Conservation (phyloP, 2,888 invertebrate genomes). For the Epistrophe grossulariae region DNA sequence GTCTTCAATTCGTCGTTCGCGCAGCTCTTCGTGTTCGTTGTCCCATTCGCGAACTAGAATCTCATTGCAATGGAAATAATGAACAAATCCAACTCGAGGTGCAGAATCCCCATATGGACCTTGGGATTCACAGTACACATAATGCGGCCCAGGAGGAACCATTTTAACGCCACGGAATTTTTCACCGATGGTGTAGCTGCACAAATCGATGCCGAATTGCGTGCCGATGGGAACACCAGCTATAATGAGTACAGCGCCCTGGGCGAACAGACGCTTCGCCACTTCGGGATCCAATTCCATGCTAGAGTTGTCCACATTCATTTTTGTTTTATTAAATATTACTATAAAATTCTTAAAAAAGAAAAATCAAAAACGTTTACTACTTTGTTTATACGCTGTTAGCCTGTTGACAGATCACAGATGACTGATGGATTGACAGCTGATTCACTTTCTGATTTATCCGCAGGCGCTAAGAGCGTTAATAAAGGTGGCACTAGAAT, state of each 20-base stretch:
- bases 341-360: neutral
- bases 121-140: constrained; percentile 90
- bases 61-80: constrained; percentile 92
- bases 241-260: constrained; percentile 93
- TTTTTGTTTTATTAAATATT: constrained; percentile 8
- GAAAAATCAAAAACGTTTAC: neutral
- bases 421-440: neutral
- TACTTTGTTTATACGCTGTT: constrained; percentile 29
- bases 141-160: constrained; percentile 99
- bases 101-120: constrained; percentile 87
- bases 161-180: constrained; percentile 97
- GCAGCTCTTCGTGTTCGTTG: constrained; percentile 89
- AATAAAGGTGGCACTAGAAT: constrained; percentile 8
- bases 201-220: constrained; percentile 96
- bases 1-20: constrained; percentile 79
- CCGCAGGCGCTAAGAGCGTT: constrained; percentile 23
- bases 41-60: constrained; percentile 96
- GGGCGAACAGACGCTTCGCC: constrained; percentile 90
- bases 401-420: neutral
- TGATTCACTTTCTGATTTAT: neutral
- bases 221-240: constrained; percentile 95
- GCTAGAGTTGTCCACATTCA: constrained; percentile 76
- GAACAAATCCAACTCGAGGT: constrained; percentile 93
- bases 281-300: constrained; percentile 90
- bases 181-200: constrained; percentile 94